Conservation (phyloP, 2,113 vertebrate species). For the Chlorodrepanis virens region DNA sequence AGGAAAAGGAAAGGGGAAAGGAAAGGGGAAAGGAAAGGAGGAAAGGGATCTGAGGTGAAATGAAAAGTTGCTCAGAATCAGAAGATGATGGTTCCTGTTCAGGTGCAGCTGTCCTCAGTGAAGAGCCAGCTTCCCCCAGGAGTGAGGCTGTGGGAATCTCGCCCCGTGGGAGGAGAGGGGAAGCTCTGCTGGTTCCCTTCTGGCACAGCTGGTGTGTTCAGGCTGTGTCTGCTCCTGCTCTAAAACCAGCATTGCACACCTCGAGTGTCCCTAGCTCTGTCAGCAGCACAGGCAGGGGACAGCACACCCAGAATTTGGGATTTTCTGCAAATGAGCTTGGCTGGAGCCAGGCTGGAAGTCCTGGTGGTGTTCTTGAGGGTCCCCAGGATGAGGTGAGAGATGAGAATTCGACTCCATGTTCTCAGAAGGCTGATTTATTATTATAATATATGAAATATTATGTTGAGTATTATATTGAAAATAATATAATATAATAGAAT, state of each 20-base stretch:
- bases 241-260: neutral
- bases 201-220: neutral
- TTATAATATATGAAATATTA: too few relatives aligned
- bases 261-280: neutral
- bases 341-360: neutral
- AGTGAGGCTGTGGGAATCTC: neutral
- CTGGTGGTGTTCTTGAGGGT: too few relatives aligned
- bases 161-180: too few relatives aligned
- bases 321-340: neutral
- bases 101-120: neutral
- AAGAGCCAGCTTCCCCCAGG: neutral
- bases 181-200: too few relatives aligned
- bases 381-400: too few relatives aligned
- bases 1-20: too few relatives aligned
- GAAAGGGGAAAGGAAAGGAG: too few relatives aligned
- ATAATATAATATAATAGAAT: too few relatives aligned
- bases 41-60: neutral
- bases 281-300: neutral
- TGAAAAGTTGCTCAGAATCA: neutral
- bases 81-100: neutral
- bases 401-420: too few relatives aligned
- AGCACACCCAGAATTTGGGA: neutral
- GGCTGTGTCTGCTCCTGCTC: neutral
- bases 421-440: too few relatives aligned
- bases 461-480: too few relatives aligned